phyloP scores from a whole-genome alignment of 2,113 vertebrate genomes.

The Clarias magur region DNA sequence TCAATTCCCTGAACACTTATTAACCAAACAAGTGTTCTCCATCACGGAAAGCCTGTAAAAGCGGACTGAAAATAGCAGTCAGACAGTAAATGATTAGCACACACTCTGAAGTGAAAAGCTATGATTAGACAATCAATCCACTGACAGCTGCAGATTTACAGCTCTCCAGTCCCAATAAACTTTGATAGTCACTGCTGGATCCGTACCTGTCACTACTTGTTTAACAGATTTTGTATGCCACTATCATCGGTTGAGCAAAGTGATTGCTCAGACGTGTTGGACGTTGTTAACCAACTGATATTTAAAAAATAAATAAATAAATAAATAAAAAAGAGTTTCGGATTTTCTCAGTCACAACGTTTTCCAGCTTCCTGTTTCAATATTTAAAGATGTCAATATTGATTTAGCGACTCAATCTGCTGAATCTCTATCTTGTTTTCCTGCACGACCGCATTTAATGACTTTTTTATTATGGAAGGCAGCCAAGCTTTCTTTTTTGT shows the following conservation, averaged over 20 bases:
- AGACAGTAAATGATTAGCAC: slow-evolving; percentile 55
- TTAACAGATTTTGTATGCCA: slow-evolving; percentile 30
- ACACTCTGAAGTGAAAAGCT: slow-evolving; percentile 46
- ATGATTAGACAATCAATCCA: slow-evolving; percentile 51
- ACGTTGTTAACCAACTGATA: not conserved
- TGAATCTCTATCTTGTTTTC: not conserved
- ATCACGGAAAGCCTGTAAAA: slow-evolving; percentile 19
- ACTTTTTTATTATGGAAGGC: slow-evolving; percentile 33
- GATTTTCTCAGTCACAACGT: not conserved
- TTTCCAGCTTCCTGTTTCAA: not conserved
- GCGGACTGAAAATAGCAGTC: slow-evolving; percentile 38
- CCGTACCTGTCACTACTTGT: slow-evolving; percentile 48
- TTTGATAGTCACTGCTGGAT: slow-evolving; percentile 29
- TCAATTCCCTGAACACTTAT: not conserved
- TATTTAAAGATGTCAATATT: not conserved
- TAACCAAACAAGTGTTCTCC: slow-evolving; percentile 29
- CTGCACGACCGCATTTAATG: slow-evolving; percentile 6
- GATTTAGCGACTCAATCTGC: not conserved
- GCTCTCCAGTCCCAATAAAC: slow-evolving; percentile 34
- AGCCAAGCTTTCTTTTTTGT: slow-evolving; percentile 11
- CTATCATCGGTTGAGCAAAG: slow-evolving; percentile 16
- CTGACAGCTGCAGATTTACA: slow-evolving; percentile 47
- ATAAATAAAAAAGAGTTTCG: not conserved
- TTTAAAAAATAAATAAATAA: not conserved
- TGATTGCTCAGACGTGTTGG: not conserved